Base-by-base conservation (phyloP, 2,888 invertebrate species). In the Ethmia dodecea region DNA sequence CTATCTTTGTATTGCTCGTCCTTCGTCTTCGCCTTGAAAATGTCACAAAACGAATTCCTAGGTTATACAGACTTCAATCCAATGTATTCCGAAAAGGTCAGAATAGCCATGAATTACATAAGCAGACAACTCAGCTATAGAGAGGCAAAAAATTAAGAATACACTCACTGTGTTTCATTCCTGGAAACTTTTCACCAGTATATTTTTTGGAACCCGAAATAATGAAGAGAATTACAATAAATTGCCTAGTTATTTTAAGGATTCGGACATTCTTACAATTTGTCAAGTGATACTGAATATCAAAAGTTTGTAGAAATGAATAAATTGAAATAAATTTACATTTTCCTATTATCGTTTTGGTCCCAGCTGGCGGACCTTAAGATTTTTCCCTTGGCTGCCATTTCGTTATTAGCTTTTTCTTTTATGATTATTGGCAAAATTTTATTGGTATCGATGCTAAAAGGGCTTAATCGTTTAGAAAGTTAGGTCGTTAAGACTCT, bases 241-340 rank as follows among this genome's bases (percentile, higher is more conserved):
- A n/a, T n/a, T n/a, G n/a, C n/a, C n/a, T n/a, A n/a, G n/a, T n/a
- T n/a, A n/a, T n/a, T n/a, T n/a, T n/a, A n/a, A n/a, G n/a, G n/a
- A n/a, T n/a, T n/a, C n/a, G n/a, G n/a, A n/a, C n/a, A n/a, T n/a
- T n/a, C n/a, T n/a, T n/a, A n/a, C n/a, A n/a, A n/a, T n/a, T n/a
- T n/a, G n/a, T n/a, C n/a, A n/a, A n/a, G n/a, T n/a, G n/a, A n/a
- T n/a, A n/a, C n/a, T n/a, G n/a, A n/a, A n/a, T n/a, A n/a, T n/a
- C n/a, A n/a, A n/a, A 18, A 28, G 10, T 28, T 28, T 28, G 9
- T 13, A 3, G 16, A 16, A 9, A 25, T 9, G 27, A 8, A 12
- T 28, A 15, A 43, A 38, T 37, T 40, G 37, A 37, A 33, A 40
- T 38, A 38, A 31, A 39, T n/a, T n/a, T n/a, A 32, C 13, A 28